Evolutionary conservation across 1,140 invertebrate species (phyloP), one percentile per base, ranked within the genome.

Genomic region (Nasonia giraulti): DNA sequence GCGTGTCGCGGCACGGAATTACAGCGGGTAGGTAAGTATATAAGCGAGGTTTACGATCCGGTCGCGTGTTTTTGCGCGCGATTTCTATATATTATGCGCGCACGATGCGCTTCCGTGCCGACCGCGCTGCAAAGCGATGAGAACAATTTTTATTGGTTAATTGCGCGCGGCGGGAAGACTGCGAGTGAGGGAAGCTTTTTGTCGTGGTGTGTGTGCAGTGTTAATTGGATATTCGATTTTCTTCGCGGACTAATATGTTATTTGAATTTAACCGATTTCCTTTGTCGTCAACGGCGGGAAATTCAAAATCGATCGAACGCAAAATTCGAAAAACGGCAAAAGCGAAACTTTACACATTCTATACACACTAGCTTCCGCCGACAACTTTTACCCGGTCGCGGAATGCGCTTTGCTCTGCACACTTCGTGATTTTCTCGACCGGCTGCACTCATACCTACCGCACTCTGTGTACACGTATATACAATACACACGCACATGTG

Each of bases 71-170:
- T 62, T 62, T 62, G 55, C 55, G 55, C 20, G 55, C 17, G 17
- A 62, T 62, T 62, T 62, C 55, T 62, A 62, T 62, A 62, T 20
- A 62, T 62, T 62, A 62, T n/a, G 55, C 20, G 55, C 20, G 55
- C 3, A 27, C 55, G 55, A 6, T 62, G 55, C 20, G 47, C 47
- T 50, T 50, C 47, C 47, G 47, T 12, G 20, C 27, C 27, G 27
- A 27, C 27, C 47, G 12, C 47, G 20, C 55, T 37, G 55, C 55
- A 62, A 62, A 62, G 55, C 20, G 20, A 62, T 62, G 55, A 62
- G 55, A 62, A 62, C n/a, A 62, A 62, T n/a, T 20, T 62, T 62
- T 62, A 62, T 62, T 62, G 55, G 55, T 62, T 62, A 62, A 62
- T 62, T 62, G 20, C n/a, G n/a, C n/a, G n/a, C n/a, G n/a, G n/a